Evolutionary conservation across 2,888 invertebrate genomes (phyloP), one percentile per base, ranked within the genome.

Genomic region (Lepidocyrtoides sp.): DNA sequence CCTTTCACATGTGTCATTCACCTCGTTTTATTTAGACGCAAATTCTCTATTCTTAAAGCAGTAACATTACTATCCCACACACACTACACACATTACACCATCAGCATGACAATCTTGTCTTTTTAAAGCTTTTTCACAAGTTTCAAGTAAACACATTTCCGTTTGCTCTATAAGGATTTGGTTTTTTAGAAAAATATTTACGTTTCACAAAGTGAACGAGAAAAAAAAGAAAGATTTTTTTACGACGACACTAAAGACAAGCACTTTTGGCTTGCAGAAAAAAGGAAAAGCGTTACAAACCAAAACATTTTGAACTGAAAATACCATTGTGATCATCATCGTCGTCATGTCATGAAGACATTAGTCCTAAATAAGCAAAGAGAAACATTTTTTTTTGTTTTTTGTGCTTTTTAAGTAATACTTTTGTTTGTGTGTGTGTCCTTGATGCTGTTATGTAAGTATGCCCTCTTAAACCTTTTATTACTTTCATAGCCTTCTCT

Each of bases 251-350:
- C 36, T 69, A 69, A 69, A 36, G 66, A 17, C 36, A 36, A 32
- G n/a, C 23, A 14, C 36, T 32, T 66, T 69, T 17, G 7, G 8
- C 20, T 23, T 69, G 7, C 3, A 23, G 60, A 7, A 69, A 17
- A 69, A n/a, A 69, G n/a, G 1, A 17, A 36, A 20, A 60, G 60
- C 36, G 60, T 83, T 83, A 60, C 44, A 14, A 63, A 32, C 66
- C 17, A 83, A 83, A 83, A 85, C 72, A 85, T 85, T 85, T 85
- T 85, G 84, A 85, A 54, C 54, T 85, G 72, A 54, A 54, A 26
- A 66, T 48, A 69, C n/a, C n/a, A 72, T 72, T 69, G 69, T 44
- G 20, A 29, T 84, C 20, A 44, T 69, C 66, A 0, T 69, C 29
- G 48, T 51, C 51, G 17, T 51, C 12, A 44, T 44, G 44, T 17